phyloP scores from a whole-genome alignment of 2,113 vertebrate genomes.

The Tragelaphus buxtoni region DNA sequence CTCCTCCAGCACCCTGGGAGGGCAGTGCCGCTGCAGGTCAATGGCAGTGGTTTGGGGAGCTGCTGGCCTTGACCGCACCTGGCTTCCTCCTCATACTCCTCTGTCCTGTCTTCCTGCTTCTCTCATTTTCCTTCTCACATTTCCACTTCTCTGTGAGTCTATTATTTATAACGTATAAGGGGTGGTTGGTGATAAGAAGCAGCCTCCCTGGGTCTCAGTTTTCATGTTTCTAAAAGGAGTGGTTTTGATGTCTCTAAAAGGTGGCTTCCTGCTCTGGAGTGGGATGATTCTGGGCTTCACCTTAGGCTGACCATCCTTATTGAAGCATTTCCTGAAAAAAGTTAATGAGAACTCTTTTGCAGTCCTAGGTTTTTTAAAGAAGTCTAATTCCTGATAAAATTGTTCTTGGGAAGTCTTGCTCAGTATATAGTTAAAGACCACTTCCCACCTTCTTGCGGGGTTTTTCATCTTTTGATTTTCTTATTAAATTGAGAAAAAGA shows the following conservation, averaged over 20 bases:
- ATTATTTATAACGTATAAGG: background rate
- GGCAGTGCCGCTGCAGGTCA: fast-evolving
- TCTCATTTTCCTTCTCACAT: background rate
- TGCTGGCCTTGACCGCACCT: background rate
- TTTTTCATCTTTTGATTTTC: background rate
- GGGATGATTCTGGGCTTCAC: background rate
- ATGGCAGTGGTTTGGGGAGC: background rate
- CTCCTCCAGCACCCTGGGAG: background rate
- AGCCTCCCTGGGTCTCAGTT: background rate
- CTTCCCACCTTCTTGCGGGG: background rate
- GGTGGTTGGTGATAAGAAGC: too few relatives aligned
- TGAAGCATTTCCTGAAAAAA: background rate
- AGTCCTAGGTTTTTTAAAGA: background rate
- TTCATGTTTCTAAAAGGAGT: background rate
- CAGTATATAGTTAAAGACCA: background rate
- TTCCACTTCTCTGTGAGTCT: background rate
- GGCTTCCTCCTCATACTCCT: background rate
- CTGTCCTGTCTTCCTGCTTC: background rate
- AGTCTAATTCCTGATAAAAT: background rate
- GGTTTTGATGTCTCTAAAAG: background rate
- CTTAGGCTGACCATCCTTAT: background rate
- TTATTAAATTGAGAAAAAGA: background rate
- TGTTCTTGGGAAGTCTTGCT: background rate
- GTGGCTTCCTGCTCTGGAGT: background rate
- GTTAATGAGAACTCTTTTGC: background rate